A percentile compares a stretch with the other conserved stretches of the same genome.
These are phyloP conservation scores for Linnaemya vulpina DNA, from an alignment of 2,888 invertebrate species.

Conservation along the genomic window DNA sequence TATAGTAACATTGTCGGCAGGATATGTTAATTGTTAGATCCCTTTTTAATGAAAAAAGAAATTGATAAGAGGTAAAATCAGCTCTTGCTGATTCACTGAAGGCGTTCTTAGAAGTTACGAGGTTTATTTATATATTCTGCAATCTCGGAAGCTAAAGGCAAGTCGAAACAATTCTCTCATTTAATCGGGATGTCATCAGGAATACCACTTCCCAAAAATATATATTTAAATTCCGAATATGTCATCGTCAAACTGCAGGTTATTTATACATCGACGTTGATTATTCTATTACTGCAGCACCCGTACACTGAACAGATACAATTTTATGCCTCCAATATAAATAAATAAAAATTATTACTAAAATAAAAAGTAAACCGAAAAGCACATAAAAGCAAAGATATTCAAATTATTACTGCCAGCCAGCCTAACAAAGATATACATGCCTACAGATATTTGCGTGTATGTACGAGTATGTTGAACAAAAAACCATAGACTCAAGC, in stretches of 20 bases:
- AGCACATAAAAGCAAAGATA: conserved; percentile 6
- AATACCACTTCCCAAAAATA: no score
- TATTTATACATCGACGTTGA: conserved; percentile 46
- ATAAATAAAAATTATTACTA: conserved; percentile 54
- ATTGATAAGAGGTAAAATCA: no score
- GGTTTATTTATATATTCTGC: no score
- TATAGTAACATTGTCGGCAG: no score
- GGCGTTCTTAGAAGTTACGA: no score
- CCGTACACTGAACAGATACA: conserved; percentile 11
- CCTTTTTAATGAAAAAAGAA: no score
- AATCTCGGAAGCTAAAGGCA: no score
- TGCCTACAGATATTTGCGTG: conserved; percentile 21
- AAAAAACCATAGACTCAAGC: conserved; percentile 27
- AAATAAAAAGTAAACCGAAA: conserved; percentile 29
- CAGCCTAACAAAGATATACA: conserved; percentile 29
- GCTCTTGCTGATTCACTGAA: no score
- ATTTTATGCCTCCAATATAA: conserved; percentile 2
- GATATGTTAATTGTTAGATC: no score
- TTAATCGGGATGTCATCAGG: no score
- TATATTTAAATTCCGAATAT: no score
- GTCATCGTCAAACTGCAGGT: background rate
- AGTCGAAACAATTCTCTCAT: no score
- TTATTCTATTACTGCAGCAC: conserved; percentile 40
- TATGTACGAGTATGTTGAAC: conserved; percentile 15
- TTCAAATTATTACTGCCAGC: conserved; percentile 30